phyloP scores from a whole-genome alignment of 1,140 invertebrate genomes.

The Drosophila lini region DNA sequence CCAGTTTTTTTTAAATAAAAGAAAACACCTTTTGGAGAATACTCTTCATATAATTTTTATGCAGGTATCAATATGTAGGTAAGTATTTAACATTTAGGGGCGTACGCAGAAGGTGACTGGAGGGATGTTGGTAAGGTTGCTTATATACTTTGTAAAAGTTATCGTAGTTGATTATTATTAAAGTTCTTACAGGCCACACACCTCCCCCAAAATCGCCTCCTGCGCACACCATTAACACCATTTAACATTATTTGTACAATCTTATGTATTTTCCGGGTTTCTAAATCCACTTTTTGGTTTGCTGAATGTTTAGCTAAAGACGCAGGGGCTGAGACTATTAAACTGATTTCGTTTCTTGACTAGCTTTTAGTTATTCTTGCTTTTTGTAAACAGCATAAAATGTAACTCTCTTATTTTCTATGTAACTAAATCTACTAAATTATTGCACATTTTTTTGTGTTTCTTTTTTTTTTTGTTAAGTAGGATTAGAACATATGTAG shows the following conservation, averaged over 20 bases:
- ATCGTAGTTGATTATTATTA: constrained; percentile 13
- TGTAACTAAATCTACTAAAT: constrained; percentile 59
- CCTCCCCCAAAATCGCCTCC: neutral
- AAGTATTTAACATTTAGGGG: constrained; percentile 38
- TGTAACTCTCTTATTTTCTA: constrained; percentile 55
- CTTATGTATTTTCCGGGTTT: constrained; percentile 19
- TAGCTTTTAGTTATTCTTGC: constrained; percentile 65
- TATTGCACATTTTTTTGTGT: constrained; percentile 57
- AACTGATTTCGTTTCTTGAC: constrained; percentile 52
- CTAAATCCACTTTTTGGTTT: constrained; percentile 8
- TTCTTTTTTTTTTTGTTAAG: constrained; percentile 9
- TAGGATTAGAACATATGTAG: constrained; percentile 63
- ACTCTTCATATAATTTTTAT: constrained; percentile 44
- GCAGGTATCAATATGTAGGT: constrained; percentile 40
- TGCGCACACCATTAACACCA: constrained; percentile 18
- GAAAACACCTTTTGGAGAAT: constrained; percentile 12
- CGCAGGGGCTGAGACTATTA: constrained; percentile 35
- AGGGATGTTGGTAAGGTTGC: constrained; percentile 1
- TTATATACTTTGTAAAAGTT: constrained; percentile 9
- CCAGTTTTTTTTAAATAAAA: neutral
- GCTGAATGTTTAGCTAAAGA: constrained; percentile 26
- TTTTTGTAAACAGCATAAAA: constrained; percentile 74
- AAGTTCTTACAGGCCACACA: neutral
- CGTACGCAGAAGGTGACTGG: neutral
- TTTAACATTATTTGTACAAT: constrained; percentile 43